A percentile compares a stretch with the other conserved stretches of the same genome.
These are phyloP conservation scores for Periphyllus acericola DNA, from an alignment of 2,888 invertebrate species.

Conservation along the genomic window DNA sequence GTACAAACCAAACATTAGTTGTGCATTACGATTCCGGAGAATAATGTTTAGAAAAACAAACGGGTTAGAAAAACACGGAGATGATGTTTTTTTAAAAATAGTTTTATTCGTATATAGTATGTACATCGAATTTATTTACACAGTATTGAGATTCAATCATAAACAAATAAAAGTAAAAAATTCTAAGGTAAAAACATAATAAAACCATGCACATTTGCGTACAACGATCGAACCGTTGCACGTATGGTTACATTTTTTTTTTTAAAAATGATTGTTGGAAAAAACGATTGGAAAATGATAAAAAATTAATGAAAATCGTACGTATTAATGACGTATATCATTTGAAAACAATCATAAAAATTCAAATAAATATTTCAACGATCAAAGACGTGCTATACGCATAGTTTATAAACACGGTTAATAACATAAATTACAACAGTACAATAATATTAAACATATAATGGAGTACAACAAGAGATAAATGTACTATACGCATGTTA, in stretches of 20 bases:
- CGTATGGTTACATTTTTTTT: neutral
- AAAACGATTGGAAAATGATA: neutral
- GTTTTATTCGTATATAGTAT: conserved; percentile 14
- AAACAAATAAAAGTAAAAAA: conserved; percentile 34
- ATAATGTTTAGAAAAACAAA: neutral
- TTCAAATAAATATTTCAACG: neutral
- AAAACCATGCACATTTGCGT: conserved; percentile 22
- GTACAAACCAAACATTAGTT: neutral
- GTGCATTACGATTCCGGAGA: neutral
- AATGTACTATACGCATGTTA: conserved; percentile 31
- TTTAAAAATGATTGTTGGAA: neutral
- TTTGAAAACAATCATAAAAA: neutral
- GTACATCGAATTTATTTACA: conserved; percentile 40
- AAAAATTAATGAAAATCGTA: neutral
- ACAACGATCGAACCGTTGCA: neutral
- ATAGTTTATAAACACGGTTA: conserved; percentile 36
- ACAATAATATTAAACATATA: neutral
- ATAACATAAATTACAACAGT: conserved; percentile 12
- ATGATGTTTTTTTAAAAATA: conserved; percentile 21
- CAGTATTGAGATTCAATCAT: conserved; percentile 9
- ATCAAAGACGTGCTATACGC: conserved; percentile 40
- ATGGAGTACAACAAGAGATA: conserved; percentile 31
- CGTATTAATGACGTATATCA: neutral
- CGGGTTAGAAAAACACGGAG: neutral
- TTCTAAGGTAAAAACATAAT: conserved; percentile 10